phyloP scores from a whole-genome alignment of 2,113 vertebrate species.

The Propithecus coquereli region DNA sequence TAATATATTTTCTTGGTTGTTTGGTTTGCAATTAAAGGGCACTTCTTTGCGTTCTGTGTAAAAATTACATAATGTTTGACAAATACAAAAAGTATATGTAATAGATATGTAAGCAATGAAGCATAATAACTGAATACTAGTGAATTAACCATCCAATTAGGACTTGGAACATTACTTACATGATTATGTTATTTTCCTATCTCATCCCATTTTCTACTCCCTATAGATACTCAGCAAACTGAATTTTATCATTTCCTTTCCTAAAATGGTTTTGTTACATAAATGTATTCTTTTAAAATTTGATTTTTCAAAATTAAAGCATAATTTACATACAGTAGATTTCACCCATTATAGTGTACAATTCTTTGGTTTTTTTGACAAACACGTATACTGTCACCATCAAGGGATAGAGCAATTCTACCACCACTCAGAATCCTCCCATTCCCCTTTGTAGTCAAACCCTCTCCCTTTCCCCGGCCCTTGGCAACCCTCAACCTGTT shows the following conservation, averaged over 20 bases:
- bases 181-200: neutral
- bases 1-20: neutral
- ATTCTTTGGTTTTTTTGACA: neutral
- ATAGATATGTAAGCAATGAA: neutral
- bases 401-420: neutral
- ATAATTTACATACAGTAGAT: neutral
- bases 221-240: neutral
- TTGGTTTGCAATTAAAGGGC: neutral
- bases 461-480: too few species aligned
- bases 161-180: neutral
- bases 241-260: conserved; percentile 13
- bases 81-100: neutral
- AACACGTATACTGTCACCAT: neutral
- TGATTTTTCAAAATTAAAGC: neutral
- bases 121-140: neutral
- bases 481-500: neutral
- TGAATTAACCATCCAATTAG: neutral
- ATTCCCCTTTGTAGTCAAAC: neutral
- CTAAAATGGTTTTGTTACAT: neutral
- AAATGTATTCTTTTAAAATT: neutral
- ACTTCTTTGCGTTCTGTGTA: neutral
- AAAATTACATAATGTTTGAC: conserved; percentile 6
- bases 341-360: neutral
- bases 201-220: neutral
- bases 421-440: neutral